phyloP scores from a whole-genome alignment of 2,113 vertebrate genomes.

The Leptobrachium ailaonicum region DNA sequence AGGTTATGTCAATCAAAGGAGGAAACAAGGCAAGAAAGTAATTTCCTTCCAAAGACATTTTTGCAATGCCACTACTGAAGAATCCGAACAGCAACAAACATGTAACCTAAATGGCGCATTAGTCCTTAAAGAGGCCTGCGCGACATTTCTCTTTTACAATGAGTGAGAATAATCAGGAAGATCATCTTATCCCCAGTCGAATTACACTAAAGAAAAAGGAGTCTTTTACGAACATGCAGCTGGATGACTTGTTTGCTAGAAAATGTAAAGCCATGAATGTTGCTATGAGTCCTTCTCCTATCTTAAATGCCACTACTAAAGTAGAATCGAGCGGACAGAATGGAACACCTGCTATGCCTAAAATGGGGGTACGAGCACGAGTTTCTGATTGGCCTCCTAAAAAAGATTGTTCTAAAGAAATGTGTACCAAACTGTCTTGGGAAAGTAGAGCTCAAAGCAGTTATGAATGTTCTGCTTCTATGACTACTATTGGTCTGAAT shows the following conservation, averaged over 20 bases:
- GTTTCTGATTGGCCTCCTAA: slow-evolving; percentile 95
- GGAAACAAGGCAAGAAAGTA: neutral
- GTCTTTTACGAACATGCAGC: slow-evolving; percentile 84
- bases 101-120: neutral
- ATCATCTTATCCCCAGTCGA: slow-evolving; percentile 57
- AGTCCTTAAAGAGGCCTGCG: neutral
- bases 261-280: slow-evolving; percentile 90
- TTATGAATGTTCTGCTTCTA: slow-evolving; percentile 76
- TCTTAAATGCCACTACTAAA: slow-evolving; percentile 72
- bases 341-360: slow-evolving; percentile 88
- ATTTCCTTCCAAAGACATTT: neutral
- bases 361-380: slow-evolving; percentile 94
- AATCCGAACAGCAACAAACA: neutral
- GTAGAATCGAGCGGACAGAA: slow-evolving; percentile 72
- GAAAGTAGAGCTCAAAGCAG: slow-evolving; percentile 75
- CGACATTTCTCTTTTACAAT: neutral
- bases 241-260: slow-evolving; percentile 88
- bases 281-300: slow-evolving; percentile 78
- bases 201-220: slow-evolving; percentile 74
- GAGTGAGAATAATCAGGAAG: slow-evolving; percentile 52
- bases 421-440: slow-evolving; percentile 71
- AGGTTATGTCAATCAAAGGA: neutral
- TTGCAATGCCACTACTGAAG: neutral
- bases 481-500: slow-evolving; percentile 83
- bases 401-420: slow-evolving; percentile 78